Evolutionary conservation across 2,113 vertebrate species (phyloP).

Genomic region (Lampris incognitus): DNA sequence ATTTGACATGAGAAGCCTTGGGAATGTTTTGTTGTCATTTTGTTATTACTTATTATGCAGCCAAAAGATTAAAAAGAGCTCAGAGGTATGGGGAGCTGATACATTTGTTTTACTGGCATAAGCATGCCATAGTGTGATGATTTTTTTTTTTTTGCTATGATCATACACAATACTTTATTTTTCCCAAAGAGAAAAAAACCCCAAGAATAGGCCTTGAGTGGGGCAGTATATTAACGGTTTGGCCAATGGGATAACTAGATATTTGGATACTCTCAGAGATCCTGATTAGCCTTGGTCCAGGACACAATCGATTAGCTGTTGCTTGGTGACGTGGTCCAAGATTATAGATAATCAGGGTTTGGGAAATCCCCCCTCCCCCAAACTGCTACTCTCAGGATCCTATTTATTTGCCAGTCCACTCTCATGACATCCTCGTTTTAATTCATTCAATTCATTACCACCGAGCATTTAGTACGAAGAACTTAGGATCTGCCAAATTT

Average conservation of each 20-base stretch:
- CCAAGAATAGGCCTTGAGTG: slow-evolving; percentile 63
- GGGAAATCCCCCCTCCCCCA: slow-evolving; percentile 65
- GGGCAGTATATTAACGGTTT: slow-evolving; percentile 59
- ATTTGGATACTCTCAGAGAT: slow-evolving; percentile 69
- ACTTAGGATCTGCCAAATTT: slow-evolving; percentile 70
- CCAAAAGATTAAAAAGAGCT: slow-evolving; percentile 78
- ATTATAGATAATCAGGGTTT: slow-evolving; percentile 81
- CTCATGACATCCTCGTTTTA: slow-evolving; percentile 65
- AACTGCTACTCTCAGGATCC: slow-evolving; percentile 82
- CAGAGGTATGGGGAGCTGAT: slow-evolving; percentile 49
- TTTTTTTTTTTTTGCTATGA: slow-evolving; percentile 71
- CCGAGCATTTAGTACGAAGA: slow-evolving; percentile 63
- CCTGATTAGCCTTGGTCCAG: slow-evolving; percentile 78
- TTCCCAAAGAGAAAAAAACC: slow-evolving; percentile 80
- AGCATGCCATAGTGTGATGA: slow-evolving; percentile 73
- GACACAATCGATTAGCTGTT: slow-evolving; percentile 77
- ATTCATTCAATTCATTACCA: slow-evolving; percentile 66
- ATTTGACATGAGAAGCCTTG: slow-evolving; percentile 61
- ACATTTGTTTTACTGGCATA: slow-evolving; percentile 78
- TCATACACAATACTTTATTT: slow-evolving; percentile 86
- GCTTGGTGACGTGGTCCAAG: slow-evolving; percentile 75
- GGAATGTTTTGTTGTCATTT: slow-evolving; percentile 69
- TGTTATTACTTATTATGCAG: slow-evolving; percentile 78
- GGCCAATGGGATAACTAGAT: slow-evolving; percentile 72
- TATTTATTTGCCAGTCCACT: slow-evolving; percentile 82